Percentiles rank a stretch among this genome's conserved stretches.
These are phyloP conservation scores for Carabus problematicus DNA, from an alignment of 2,888 invertebrate species.

Conservation along the genomic window DNA sequence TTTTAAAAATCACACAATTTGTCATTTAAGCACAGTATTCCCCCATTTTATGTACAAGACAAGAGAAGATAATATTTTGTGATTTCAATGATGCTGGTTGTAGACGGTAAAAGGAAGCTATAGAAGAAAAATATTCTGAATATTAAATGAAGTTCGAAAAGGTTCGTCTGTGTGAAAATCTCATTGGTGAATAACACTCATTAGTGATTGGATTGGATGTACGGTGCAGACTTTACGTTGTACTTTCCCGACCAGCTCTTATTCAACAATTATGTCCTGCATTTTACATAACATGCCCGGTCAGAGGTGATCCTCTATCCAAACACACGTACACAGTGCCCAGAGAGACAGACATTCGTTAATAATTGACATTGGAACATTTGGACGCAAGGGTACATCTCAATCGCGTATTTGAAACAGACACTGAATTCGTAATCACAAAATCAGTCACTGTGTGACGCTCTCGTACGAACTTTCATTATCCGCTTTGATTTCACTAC, in stretches of 20 bases:
- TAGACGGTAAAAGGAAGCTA: too few species aligned
- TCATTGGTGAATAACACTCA: conserved; percentile 13
- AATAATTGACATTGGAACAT: conserved; percentile 1
- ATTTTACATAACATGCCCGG: conserved; percentile 10
- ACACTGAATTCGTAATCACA: conserved; percentile 4
- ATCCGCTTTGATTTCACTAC: too few species aligned
- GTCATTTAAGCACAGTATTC: too few species aligned
- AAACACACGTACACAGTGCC: neutral
- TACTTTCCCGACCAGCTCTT: neutral
- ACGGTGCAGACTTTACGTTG: neutral
- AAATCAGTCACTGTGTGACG: too few species aligned
- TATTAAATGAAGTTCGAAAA: too few species aligned
- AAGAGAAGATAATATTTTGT: too few species aligned
- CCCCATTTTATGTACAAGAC: neutral
- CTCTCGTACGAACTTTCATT: too few species aligned
- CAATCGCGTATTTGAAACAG: conserved; percentile 6
- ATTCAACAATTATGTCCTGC: conserved; percentile 10
- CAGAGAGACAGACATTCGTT: neutral
- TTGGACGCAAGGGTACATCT: conserved; percentile 5
- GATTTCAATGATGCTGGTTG: too few species aligned
- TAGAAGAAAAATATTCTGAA: too few species aligned
- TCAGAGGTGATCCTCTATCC: too few species aligned
- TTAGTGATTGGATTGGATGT: conserved; percentile 7
- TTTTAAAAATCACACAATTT: too few species aligned
- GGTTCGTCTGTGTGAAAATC: neutral